Percentiles rank a stretch among this genome's conserved stretches.
phyloP scores from a whole-genome alignment of 2,113 vertebrate species.

The Microtus montanus region DNA sequence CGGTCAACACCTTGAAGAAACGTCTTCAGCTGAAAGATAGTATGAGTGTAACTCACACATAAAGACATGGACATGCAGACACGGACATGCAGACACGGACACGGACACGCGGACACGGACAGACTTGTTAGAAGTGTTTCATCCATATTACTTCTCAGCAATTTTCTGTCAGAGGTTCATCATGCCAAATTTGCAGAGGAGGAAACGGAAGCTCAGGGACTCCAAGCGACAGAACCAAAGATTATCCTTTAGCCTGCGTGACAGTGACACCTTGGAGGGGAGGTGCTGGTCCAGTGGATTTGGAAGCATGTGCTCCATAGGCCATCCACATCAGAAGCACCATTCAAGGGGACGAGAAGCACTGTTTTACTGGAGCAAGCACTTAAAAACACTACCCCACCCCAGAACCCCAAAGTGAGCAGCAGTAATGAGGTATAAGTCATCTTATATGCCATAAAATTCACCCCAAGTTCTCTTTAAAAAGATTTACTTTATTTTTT shows the following conservation, averaged over 20 bases:
- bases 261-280: not conserved
- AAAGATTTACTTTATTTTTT: not conserved
- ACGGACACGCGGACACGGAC: not conserved
- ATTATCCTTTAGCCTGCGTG: not conserved
- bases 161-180: not conserved
- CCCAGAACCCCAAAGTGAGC: not conserved
- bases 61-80: not conserved
- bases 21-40: not conserved
- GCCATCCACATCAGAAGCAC: not conserved
- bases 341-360: not conserved
- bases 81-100: accelerated
- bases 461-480: not conserved
- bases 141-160: not conserved
- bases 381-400: not conserved
- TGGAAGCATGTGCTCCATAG: not conserved
- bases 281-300: not conserved
- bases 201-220: not conserved
- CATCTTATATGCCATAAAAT: not conserved
- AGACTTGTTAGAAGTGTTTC: not conserved
- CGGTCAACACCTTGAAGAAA: not conserved
- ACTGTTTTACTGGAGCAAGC: not conserved
- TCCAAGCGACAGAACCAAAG: not conserved
- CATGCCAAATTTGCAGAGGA: not conserved
- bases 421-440: not conserved
- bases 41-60: not conserved